phyloP scores from a whole-genome alignment of 1,140 invertebrate genomes.

The Zaprionus nigranus region DNA sequence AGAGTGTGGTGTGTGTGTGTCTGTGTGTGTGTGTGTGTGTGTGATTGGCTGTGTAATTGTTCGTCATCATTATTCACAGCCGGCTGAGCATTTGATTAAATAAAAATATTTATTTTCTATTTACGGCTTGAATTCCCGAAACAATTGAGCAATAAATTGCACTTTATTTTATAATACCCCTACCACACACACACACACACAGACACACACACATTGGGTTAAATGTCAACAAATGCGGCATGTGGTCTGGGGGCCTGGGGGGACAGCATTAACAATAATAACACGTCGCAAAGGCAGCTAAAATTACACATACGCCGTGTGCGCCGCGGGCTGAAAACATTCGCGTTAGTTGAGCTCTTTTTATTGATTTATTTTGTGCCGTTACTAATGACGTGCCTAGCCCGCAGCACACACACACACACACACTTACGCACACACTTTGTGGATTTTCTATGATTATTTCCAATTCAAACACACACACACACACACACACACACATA shows the following conservation, averaged over 20 bases:
- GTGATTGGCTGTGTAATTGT: constrained; percentile 31
- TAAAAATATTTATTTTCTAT: constrained; percentile 36
- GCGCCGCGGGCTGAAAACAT: constrained; percentile 36
- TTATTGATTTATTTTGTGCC: constrained; percentile 79
- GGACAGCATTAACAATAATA: constrained; percentile 40
- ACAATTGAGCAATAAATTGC: constrained; percentile 27
- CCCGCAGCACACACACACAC: constrained; percentile 36
- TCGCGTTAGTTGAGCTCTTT: constrained; percentile 59
- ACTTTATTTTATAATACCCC: constrained; percentile 32
- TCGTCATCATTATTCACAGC: constrained; percentile 47
- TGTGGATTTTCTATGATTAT: constrained; percentile 64
- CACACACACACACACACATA: not conserved
- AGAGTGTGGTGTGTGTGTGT: constrained; percentile 13
- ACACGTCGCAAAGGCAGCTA: constrained; percentile 44
- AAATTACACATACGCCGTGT: constrained; percentile 61
- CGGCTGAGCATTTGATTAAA: constrained; percentile 45
- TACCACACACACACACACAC: constrained; percentile 6
- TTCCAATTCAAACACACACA: constrained; percentile 42
- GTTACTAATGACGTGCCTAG: constrained; percentile 76
- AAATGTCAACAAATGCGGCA: constrained; percentile 41
- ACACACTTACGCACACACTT: constrained; percentile 25
- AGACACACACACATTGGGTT: constrained; percentile 12
- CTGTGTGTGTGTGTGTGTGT: constrained; percentile 15
- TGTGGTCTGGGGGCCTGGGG: not conserved
- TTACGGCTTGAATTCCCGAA: constrained; percentile 15